Evolutionary conservation across 2,797 vertebrate genomes (phyloP).

Genomic region (Kryptolebias ocellatus): DNA sequence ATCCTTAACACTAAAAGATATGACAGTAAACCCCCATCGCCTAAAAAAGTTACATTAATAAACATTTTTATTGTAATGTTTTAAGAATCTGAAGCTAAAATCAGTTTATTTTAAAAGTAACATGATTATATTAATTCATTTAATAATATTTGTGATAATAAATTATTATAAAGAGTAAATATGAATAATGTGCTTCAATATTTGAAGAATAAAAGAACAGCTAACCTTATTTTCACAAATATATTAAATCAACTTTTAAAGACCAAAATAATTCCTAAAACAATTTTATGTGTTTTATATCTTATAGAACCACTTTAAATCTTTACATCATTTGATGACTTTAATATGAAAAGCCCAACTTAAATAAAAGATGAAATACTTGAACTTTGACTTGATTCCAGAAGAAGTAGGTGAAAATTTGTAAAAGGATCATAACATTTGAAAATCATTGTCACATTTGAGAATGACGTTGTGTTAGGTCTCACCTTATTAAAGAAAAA

Average conservation of each 20-base stretch:
- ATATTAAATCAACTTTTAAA: too few species aligned
- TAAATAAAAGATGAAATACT: not conserved
- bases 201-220: too few species aligned
- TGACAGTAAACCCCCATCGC: constrained; percentile 78
- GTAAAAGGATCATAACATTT: not conserved
- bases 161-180: too few species aligned
- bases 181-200: too few species aligned
- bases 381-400: not conserved
- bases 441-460: constrained; percentile 19
- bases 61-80: constrained; percentile 82
- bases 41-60: constrained; percentile 93
- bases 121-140: too few species aligned
- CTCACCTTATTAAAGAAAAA: constrained; percentile 18
- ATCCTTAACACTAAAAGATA: constrained; percentile 82
- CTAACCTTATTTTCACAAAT: too few species aligned
- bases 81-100: constrained; percentile 33
- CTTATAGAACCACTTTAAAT: too few species aligned
- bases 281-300: too few species aligned
- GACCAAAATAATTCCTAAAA: too few species aligned
- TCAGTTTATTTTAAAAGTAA: not conserved
- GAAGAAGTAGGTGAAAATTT: not conserved
- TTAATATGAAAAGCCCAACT: not conserved
- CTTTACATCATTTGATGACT: not conserved
- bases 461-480: constrained; percentile 12
- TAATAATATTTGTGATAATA: too few species aligned